Evolutionary conservation across 2,113 vertebrate genomes (phyloP).

Genomic region (Talpa occidentalis): DNA sequence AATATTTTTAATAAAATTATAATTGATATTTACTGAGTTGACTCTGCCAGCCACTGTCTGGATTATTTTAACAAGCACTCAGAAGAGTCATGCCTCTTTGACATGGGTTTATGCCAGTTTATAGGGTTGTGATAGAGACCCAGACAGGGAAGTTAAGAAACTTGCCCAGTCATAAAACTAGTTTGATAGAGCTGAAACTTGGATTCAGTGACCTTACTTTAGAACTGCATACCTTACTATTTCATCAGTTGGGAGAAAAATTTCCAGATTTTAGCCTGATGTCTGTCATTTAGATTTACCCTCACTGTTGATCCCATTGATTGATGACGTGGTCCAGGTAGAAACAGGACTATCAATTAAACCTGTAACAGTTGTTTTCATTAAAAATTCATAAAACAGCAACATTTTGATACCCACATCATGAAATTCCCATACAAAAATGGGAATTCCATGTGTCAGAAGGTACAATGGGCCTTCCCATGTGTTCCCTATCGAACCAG

Average conservation of each 20-base stretch:
- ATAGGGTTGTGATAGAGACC: neutral
- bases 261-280: neutral
- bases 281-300: neutral
- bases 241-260: neutral
- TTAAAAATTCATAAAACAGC: neutral
- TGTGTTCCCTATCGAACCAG: neutral
- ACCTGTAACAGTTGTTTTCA: neutral
- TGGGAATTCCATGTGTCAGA: no score
- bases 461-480: no score
- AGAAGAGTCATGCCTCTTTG: neutral
- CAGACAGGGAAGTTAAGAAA: neutral
- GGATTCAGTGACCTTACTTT: neutral
- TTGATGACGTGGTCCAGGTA: neutral
- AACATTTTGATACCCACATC: neutral
- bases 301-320: neutral
- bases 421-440: neutral
- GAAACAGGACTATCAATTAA: neutral
- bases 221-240: neutral
- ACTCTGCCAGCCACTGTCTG: neutral
- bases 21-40: neutral
- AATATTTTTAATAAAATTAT: neutral
- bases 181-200: neutral
- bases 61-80: neutral
- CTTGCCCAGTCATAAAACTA: neutral
- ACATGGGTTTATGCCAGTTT: neutral